Percentiles rank a stretch among this genome's conserved stretches.
Conservation (phyloP, 2,888 invertebrate species). For the Chloromyia formosa region DNA sequence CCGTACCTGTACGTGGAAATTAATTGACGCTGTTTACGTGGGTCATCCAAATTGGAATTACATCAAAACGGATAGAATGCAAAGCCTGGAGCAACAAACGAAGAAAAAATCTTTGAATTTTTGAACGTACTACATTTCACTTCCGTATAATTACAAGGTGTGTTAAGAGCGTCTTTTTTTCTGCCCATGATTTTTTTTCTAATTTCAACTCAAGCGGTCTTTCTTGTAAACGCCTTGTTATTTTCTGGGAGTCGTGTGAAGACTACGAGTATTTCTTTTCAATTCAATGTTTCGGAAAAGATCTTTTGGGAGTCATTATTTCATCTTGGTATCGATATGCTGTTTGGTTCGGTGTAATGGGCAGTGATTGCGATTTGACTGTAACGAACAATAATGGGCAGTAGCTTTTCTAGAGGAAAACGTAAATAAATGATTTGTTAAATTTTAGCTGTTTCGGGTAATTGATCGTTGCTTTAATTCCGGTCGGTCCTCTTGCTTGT, state of each 20-base stretch:
- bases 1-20: not conserved
- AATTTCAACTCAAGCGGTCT: not conserved
- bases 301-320: constrained; percentile 1
- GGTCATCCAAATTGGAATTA: constrained; percentile 27
- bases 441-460: constrained; percentile 19
- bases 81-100: not conserved
- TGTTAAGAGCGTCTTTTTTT: not conserved
- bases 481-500: constrained; percentile 23
- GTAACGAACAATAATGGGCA: not conserved
- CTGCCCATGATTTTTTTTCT: not conserved
- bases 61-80: constrained; percentile 16
- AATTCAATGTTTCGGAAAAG: too few relatives aligned
- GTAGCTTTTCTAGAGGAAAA: constrained; percentile 20
- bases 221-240: constrained; percentile 1
- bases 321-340: not conserved
- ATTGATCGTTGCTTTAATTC: constrained; percentile 18
- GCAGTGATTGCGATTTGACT: not conserved
- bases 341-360: not conserved
- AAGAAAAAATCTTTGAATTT: constrained; percentile 9
- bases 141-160: constrained; percentile 36
- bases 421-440: constrained; percentile 28
- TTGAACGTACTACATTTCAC: constrained; percentile 31
- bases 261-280: not conserved
- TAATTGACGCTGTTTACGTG: constrained; percentile 19
- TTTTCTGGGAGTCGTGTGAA: not conserved